Evolutionary conservation across 2,797 vertebrate genomes (phyloP), one percentile per base, ranked within the genome.

Genomic region (Sebastiscus albofasciatus): DNA sequence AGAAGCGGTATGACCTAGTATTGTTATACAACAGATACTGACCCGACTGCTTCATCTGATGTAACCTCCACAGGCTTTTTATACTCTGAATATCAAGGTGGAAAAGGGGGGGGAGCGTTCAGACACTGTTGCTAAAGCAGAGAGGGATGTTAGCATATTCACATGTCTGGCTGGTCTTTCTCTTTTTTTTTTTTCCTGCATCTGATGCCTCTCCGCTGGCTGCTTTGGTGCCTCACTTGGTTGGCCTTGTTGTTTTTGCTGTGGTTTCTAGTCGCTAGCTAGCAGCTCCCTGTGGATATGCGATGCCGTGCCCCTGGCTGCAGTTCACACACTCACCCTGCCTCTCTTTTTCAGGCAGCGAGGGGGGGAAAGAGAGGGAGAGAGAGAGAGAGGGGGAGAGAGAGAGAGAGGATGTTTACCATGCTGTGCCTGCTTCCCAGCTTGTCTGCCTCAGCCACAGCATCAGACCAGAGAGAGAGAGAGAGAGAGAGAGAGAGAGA

Each of bases 271-370:
- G 93, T 93, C 74, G 80, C 93, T 91, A 90, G 89, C 89, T 86
- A 85, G 87, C 85, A 80, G 90, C 89, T 91, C 89, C 93, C 90
- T 88, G 87, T 87, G 88, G 93, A 93, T 82, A 73, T 88, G 87
- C 81, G 90, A 90, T 91, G 92, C 84, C 68, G 66, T 92, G 91
- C 91, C 93, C 90, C 93, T 93, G 93, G 93, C 93, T 93, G 89
- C 93, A 93, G 92, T 94, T 94, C 92, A 92, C 93, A 92, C 90
- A 87, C 85, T 90, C 88, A 42, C 74, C 81, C 86, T 84, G 87
- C 83, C 87, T 89, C 87, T 86, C 80, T 90, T 82, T 87, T 86
- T 87, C 91, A 90, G 88, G 80, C 82, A 55, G 85, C n/a, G 62
- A 85, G 79, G 71, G 79, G 61, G 62, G 36, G n/a, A 16, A 22